A percentile compares a stretch with the other conserved stretches of the same genome.
Evolutionary conservation across 2,113 vertebrate genomes (phyloP).

Genomic region (Pollimyrus isidori): DNA sequence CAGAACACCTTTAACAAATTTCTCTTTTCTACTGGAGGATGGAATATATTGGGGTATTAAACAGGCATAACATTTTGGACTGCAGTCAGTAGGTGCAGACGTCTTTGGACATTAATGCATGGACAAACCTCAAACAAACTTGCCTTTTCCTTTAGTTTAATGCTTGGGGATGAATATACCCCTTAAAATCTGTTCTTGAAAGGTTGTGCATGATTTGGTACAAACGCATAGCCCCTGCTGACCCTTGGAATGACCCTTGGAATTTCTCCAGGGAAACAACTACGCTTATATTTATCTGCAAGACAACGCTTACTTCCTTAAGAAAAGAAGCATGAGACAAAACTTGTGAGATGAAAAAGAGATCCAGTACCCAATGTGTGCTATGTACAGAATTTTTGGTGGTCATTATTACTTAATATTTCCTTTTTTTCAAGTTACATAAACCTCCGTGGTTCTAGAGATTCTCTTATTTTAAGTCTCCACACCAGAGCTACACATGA

Average conservation of each 20-base stretch:
- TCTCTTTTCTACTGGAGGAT: conserved; percentile 38
- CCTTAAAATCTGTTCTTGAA: conserved; percentile 52
- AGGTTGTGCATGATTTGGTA: conserved; percentile 34
- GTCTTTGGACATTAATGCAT: conserved; percentile 64
- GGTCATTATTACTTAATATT: conserved; percentile 65
- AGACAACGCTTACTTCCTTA: conserved; percentile 55
- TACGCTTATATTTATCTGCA: conserved; percentile 40
- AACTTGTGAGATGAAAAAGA: conserved; percentile 64
- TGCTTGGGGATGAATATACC: conserved; percentile 69
- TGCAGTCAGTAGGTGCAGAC: conserved; percentile 48
- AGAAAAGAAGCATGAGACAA: conserved; percentile 43
- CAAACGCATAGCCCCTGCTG: conserved; percentile 53
- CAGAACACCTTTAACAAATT: conserved; percentile 17
- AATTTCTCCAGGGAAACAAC: conserved; percentile 43
- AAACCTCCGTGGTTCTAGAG: conserved; percentile 6
- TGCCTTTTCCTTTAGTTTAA: conserved; percentile 53
- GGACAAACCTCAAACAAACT: conserved; percentile 46
- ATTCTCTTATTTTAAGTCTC: background rate
- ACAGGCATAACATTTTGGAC: conserved; percentile 49
- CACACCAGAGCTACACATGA: conserved; percentile 56
- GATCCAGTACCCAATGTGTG: conserved; percentile 62
- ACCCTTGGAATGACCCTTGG: conserved; percentile 49
- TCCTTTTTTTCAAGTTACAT: conserved; percentile 48
- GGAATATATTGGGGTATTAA: conserved; percentile 29
- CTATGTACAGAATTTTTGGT: conserved; percentile 70